Conservation (phyloP, 64 coral and sea anemone species). For the Montipora capricornis region DNA sequence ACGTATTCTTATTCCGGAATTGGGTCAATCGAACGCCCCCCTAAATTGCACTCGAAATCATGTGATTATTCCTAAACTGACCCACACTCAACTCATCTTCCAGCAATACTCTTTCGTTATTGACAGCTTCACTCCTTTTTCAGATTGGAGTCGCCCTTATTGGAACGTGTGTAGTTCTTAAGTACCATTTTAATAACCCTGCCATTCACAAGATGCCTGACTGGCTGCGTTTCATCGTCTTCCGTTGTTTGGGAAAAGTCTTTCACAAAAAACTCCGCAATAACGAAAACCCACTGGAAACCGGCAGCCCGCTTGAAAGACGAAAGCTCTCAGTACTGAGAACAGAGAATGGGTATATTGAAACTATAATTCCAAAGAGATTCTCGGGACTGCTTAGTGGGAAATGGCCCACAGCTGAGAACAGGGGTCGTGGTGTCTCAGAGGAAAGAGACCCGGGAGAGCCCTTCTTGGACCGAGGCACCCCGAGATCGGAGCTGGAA, state of each 20-base stretch:
- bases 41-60: too few species aligned
- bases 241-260: constrained; percentile 62
- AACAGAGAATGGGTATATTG: constrained; percentile 49
- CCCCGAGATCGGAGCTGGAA: neutral
- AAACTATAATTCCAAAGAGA: neutral
- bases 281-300: constrained; percentile 10
- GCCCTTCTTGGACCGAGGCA: neutral
- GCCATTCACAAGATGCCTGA: constrained; percentile 75
- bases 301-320: neutral
- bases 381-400: neutral
- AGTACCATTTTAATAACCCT: constrained; percentile 85
- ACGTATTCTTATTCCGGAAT: too few species aligned
- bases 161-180: constrained; percentile 88
- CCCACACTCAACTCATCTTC: too few species aligned
- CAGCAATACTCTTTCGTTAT: neutral
- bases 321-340: constrained; percentile 1
- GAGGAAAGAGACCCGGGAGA: neutral
- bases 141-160: constrained; percentile 91
- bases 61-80: too few species aligned
- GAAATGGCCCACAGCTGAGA: neutral
- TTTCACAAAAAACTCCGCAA: constrained; percentile 44
- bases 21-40: too few species aligned
- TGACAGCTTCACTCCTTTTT: neutral
- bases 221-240: constrained; percentile 87
- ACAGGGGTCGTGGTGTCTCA: neutral